phyloP scores from a whole-genome alignment of 2,113 vertebrate genomes.

The Rhabdomys dilectus region DNA sequence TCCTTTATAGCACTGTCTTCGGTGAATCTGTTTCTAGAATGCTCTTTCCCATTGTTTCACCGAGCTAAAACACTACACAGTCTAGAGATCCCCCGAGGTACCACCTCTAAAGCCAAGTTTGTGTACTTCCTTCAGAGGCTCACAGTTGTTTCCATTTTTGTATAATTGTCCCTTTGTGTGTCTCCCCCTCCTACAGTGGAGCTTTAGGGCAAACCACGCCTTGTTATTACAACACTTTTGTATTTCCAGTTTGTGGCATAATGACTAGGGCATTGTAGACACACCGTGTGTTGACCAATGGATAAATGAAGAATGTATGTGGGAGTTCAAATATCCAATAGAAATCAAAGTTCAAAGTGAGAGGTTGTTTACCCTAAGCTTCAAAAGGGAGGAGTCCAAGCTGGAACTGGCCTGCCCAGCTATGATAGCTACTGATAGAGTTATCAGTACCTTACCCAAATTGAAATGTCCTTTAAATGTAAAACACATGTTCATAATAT shows the following conservation, averaged over 20 bases:
- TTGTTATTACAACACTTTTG: conserved; percentile 6
- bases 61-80: background rate
- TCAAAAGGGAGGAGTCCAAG: background rate
- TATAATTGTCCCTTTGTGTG: background rate
- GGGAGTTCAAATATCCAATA: background rate
- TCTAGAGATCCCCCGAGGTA: background rate
- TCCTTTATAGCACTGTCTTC: background rate
- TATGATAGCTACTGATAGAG: background rate
- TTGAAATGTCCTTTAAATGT: background rate
- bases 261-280: background rate
- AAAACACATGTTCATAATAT: conserved; percentile 47
- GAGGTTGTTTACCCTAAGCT: background rate
- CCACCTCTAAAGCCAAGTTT: background rate
- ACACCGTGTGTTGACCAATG: background rate
- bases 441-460: background rate
- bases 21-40: background rate
- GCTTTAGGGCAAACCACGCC: background rate
- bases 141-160: conserved; percentile 22
- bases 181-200: background rate
- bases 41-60: background rate
- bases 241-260: background rate
- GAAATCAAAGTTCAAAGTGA: conserved; percentile 3
- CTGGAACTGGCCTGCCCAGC: background rate
- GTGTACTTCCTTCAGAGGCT: background rate
- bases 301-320: background rate